phyloP scores from a whole-genome alignment of 2,113 vertebrate genomes.

The Silurus glanis region DNA sequence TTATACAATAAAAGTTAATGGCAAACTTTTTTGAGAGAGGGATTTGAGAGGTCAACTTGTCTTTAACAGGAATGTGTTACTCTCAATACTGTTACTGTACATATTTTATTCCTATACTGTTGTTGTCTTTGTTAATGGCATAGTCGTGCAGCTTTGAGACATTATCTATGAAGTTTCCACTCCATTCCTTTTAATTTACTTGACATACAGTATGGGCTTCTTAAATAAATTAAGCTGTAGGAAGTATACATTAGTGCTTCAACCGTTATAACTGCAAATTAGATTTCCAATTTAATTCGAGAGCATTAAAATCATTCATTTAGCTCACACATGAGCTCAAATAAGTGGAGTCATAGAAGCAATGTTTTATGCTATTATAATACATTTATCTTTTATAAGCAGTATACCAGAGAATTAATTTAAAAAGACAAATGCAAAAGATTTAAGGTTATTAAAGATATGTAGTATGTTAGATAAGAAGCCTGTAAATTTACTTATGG shows the following conservation, averaged over 20 bases:
- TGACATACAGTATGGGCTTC: conserved; percentile 9
- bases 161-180: conserved; percentile 17
- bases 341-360: not conserved
- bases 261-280: conserved; percentile 25
- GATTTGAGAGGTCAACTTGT: not conserved
- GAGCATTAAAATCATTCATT: conserved; percentile 18
- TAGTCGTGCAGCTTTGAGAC: not conserved
- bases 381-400: conserved; percentile 7
- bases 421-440: not conserved
- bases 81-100: not conserved
- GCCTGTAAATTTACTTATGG: not conserved
- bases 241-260: conserved; percentile 23
- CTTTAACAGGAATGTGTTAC: not conserved
- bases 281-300: not conserved
- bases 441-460: not conserved
- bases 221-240: conserved; percentile 18
- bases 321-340: not conserved
- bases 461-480: not conserved
- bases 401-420: not conserved
- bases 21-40: not conserved
- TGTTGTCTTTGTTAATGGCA: not conserved
- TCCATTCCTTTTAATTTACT: not conserved
- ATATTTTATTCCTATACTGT: not conserved
- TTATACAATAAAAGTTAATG: not conserved
- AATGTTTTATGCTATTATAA: conserved; percentile 3